Conservation (phyloP, 2,888 invertebrate species). For the Thysanoteuthis rhombus region DNA sequence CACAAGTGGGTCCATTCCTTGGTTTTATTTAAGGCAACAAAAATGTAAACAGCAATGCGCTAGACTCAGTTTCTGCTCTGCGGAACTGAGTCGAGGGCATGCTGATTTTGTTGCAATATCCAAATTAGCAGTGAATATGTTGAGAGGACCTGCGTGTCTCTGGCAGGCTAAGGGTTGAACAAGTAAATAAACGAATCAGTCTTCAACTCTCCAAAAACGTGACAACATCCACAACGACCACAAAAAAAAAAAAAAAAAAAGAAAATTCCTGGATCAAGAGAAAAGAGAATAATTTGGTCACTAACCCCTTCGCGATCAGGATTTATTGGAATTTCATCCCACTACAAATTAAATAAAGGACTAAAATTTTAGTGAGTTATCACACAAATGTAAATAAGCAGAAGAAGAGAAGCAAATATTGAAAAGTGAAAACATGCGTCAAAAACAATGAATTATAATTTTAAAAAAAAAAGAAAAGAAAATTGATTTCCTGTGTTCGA, state of each 20-base stretch:
- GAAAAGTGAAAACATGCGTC: neutral
- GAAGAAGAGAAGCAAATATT: neutral
- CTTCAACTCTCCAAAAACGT: neutral
- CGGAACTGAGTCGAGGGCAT: too few relatives aligned
- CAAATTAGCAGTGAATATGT: too few relatives aligned
- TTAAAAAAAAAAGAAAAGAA: too few relatives aligned
- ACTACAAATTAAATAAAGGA: conserved; percentile 1
- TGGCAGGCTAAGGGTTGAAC: neutral
- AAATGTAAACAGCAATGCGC: too few relatives aligned
- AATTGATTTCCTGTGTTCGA: too few relatives aligned
- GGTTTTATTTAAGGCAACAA: too few relatives aligned
- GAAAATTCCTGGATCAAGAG: neutral
- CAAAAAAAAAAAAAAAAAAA: neutral
- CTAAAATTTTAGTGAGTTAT: neutral
- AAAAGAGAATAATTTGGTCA: neutral
- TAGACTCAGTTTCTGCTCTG: too few relatives aligned
- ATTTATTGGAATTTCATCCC: conserved; percentile 27
- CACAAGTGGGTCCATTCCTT: too few relatives aligned
- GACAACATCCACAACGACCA: neutral
- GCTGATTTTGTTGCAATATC: too few relatives aligned
- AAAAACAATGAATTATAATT: neutral
- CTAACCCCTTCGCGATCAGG: neutral
- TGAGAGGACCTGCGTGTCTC: too few relatives aligned
- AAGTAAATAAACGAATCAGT: neutral
- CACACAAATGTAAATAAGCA: neutral